Evolutionary conservation across 1,140 invertebrate genomes (phyloP), one percentile per base, ranked within the genome.

Genomic region (Pygmarrhopalites habei): DNA sequence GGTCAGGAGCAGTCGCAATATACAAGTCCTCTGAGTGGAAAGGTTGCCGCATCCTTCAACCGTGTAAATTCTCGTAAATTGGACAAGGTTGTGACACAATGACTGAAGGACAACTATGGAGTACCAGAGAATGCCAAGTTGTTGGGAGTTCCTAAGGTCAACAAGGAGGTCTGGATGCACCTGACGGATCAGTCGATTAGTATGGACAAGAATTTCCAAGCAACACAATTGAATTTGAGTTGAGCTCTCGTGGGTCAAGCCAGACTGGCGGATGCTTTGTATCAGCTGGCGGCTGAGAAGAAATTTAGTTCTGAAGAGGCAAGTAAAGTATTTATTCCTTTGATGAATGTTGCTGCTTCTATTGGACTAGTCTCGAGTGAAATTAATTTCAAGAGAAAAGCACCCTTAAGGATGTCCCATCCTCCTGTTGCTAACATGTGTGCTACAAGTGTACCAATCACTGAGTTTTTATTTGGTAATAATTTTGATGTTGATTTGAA

Each of bases 71-170:
- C n/a, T n/a, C n/a, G n/a, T n/a, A n/a, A n/a, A n/a, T n/a, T n/a
- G n/a, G n/a, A n/a, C n/a, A n/a, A n/a, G n/a, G n/a, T n/a, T n/a
- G n/a, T n/a, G n/a, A n/a, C n/a, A n/a, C n/a, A n/a, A n/a, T n/a
- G n/a, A n/a, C n/a, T n/a, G n/a, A n/a, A n/a, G n/a, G n/a, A n/a
- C n/a, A n/a, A n/a, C n/a, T n/a, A n/a, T n/a, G n/a, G 62, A 21
- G 15, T 51, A 0, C 64, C 64, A 39, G 39, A 30, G 2, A 66
- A 66, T 52, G 49, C 25, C 1, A 61, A 62, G 17, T 10, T 12
- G 4, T n/a, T 66, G 2, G 23, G 23, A 23, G 49, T 43, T 3
- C 64, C 64, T 26, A 49, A 58, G n/a, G 43, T 66, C 4, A 66
- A 66, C 39, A 41, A 52, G 1, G 53, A 46, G 15, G 49, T 66